Evolutionary conservation across 2,113 vertebrate genomes (phyloP).

Genomic region (Xenopus tropicalis): UCB_Xtro_10.0 CM004450.2:70818001-70818500

Average conservation of each 20-base stretch:
- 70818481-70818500: too few relatives aligned
- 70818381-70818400: too few relatives aligned
- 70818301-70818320: slow-evolving; percentile 20
- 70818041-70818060: not conserved
- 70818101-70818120: slow-evolving; percentile 33
- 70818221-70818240: not conserved
- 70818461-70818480: too few relatives aligned
- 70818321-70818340: not conserved
- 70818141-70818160: slow-evolving; percentile 18
- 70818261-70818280: slow-evolving; percentile 57
- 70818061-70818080: slow-evolving; percentile 13
- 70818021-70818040: too few relatives aligned
- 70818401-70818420: too few relatives aligned
- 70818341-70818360: too few relatives aligned
- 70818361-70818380: too few relatives aligned
- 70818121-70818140: slow-evolving; percentile 26
- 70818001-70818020: too few relatives aligned
- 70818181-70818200: slow-evolving; percentile 24
- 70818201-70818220: slow-evolving; percentile 2
- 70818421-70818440: too few relatives aligned
- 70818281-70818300: slow-evolving; percentile 37
- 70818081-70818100: slow-evolving; percentile 27
- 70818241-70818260: slow-evolving; percentile 9
- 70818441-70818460: too few relatives aligned
- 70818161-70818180: slow-evolving; percentile 10